Conservation (phyloP, 2,113 vertebrate species). For the Columba livia region DNA sequence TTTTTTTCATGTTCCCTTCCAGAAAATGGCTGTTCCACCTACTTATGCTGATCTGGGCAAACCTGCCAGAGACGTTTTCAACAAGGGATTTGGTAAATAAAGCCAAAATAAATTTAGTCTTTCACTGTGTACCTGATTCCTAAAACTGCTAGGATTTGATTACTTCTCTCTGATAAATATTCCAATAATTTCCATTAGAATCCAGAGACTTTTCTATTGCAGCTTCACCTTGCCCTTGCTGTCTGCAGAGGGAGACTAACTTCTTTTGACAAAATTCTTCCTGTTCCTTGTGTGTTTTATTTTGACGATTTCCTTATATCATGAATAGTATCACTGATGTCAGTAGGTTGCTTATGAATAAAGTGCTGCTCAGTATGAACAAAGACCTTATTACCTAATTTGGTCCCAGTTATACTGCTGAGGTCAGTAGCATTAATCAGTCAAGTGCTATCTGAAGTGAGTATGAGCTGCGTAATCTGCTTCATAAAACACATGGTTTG, state of each 20-base stretch:
- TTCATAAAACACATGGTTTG: not conserved
- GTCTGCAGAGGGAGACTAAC: not conserved
- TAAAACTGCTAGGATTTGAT: not conserved
- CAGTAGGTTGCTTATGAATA: not conserved
- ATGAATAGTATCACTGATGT: not conserved
- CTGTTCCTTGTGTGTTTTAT: not conserved
- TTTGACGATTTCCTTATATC: not conserved
- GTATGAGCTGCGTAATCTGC: not conserved
- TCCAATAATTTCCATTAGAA: not conserved
- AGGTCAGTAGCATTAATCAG: not conserved
- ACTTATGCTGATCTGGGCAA: constrained; percentile 94
- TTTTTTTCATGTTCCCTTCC: not conserved
- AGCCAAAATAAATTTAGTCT: not conserved
- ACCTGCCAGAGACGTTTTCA: constrained; percentile 93
- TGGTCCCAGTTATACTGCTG: not conserved
- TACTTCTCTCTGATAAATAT: not conserved
- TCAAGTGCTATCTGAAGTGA: not conserved
- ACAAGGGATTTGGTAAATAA: constrained; percentile 93
- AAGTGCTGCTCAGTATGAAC: not conserved
- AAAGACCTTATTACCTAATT: not conserved
- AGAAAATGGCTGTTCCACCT: constrained; percentile 95
- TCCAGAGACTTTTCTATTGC: not conserved
- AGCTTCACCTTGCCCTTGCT: not conserved
- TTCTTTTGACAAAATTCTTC: not conserved
- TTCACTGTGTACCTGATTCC: not conserved